Conservation (phyloP, 2,113 vertebrate species). For the Telmatochromis sp. region DNA sequence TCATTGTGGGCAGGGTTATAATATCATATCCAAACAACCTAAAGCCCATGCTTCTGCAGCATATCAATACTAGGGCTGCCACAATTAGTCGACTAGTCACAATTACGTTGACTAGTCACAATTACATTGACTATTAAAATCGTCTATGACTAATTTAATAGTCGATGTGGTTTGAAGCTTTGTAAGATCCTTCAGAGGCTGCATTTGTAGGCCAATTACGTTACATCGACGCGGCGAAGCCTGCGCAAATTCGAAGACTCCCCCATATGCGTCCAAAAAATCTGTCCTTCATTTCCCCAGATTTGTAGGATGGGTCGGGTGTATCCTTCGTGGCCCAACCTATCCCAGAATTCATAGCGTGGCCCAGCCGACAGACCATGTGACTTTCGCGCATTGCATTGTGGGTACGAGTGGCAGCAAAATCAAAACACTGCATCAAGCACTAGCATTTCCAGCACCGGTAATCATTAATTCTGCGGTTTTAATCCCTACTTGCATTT, state of each 20-base stretch:
- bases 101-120: background rate
- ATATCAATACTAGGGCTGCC: background rate
- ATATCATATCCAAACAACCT: background rate
- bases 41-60: background rate
- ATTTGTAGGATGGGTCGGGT: background rate
- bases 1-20: background rate
- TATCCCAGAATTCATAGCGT: background rate
- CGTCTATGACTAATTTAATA: fast-evolving
- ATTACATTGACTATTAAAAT: background rate
- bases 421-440: background rate
- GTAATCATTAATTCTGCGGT: background rate
- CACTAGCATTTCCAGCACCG: background rate
- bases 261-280: background rate
- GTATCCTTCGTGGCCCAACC: background rate
- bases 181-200: background rate
- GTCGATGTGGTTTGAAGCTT: fast-evolving
- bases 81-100: fast-evolving
- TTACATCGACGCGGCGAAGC: fast-evolving
- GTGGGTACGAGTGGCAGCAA: background rate
- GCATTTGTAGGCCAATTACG: background rate
- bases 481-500: background rate
- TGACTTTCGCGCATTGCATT: background rate
- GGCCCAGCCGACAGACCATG: fast-evolving
- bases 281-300: fast-evolving
- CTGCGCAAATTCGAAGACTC: background rate